Evolutionary conservation across 2,888 invertebrate species (phyloP), one percentile per base, ranked within the genome.

Genomic region (Calameuta pallipes): DNA sequence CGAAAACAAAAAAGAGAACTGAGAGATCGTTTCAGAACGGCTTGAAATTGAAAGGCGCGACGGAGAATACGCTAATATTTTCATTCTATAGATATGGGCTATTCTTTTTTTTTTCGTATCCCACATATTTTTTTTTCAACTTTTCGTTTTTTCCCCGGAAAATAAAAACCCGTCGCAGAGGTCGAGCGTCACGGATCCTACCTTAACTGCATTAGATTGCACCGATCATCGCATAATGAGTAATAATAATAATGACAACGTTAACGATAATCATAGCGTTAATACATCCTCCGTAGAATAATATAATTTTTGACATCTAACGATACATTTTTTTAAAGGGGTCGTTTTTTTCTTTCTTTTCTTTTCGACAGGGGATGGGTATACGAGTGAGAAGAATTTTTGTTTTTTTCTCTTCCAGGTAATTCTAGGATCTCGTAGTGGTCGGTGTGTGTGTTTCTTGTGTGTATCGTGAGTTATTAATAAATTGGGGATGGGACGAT

Each of bases 271-370:
- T 76, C 71, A 71, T 37, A 73, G 73, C 36, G 73, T 76, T 35
- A 85, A 86, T 87, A 87, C 86, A 89, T 89, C 88, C 87, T 89
- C 87, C 89, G 87, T 88, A 88, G 88, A 87, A 89, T 90, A 90
- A 89, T 90, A 90, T 90, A 89, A 76, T 88, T 89, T 89, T 89
- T 86, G 90, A 91, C 91, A 91, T 90, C 89, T 90, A 91, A 91
- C 90, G 89, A 90, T 91, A 90, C 91, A 89, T 83, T 86, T 76
- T 77, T 70, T 74, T 31, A 71, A 34, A 33, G 34, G 34, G 71
- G 31, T 56, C 56, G 56, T 23, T 23, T 56, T 56, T 56, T 23
- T 56, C 23, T 23, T 56, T 6, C 23, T 56, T 23, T 56, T 56
- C 23, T 23, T 15, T 56, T 56, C 56, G 23, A 56, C 9, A 56